Percentiles rank a stretch among this genome's conserved stretches.
phyloP scores from a whole-genome alignment of 2,888 invertebrate genomes.

The Argyresthia goedartella region DNA sequence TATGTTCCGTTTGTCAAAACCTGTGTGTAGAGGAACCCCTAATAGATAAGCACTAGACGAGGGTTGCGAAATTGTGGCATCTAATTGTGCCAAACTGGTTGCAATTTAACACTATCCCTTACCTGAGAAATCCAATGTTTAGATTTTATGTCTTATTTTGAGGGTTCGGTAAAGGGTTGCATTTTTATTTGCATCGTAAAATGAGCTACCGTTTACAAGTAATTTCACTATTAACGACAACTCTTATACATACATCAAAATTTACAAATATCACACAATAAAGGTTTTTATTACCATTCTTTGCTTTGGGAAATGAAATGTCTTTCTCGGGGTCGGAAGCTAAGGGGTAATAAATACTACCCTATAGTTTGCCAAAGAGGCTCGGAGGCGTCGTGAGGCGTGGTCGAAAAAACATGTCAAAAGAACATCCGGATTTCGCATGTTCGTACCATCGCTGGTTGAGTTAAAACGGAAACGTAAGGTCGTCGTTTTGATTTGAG shows the following conservation, averaged over 20 bases:
- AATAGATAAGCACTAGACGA: slow-evolving; percentile 33
- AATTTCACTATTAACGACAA: too few relatives aligned
- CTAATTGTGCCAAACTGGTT: slow-evolving; percentile 56
- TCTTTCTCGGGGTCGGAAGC: too few relatives aligned
- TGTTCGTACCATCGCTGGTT: slow-evolving; percentile 8
- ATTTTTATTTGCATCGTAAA: not conserved
- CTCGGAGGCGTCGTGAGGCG: slow-evolving; percentile 2
- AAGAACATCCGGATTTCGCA: slow-evolving; percentile 6
- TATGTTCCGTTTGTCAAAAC: slow-evolving; percentile 62
- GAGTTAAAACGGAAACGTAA: slow-evolving; percentile 34
- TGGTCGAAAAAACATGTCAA: slow-evolving; percentile 6
- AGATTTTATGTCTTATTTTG: slow-evolving; percentile 26
- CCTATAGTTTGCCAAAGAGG: not conserved
- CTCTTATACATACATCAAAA: too few relatives aligned
- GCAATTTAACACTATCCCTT: slow-evolving; percentile 16
- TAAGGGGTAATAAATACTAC: too few relatives aligned
- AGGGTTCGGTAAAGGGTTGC: not conserved
- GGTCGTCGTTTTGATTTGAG: slow-evolving; percentile 13
- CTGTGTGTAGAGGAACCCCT: slow-evolving; percentile 43
- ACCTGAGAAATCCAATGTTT: slow-evolving; percentile 8
- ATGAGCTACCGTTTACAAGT: too few relatives aligned
- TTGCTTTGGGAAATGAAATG: too few relatives aligned
- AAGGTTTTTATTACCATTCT: too few relatives aligned
- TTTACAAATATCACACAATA: too few relatives aligned
- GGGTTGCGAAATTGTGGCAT: slow-evolving; percentile 57